Base-by-base conservation (phyloP, 2,888 invertebrate genomes). In the Adineta ricciae region DNA sequence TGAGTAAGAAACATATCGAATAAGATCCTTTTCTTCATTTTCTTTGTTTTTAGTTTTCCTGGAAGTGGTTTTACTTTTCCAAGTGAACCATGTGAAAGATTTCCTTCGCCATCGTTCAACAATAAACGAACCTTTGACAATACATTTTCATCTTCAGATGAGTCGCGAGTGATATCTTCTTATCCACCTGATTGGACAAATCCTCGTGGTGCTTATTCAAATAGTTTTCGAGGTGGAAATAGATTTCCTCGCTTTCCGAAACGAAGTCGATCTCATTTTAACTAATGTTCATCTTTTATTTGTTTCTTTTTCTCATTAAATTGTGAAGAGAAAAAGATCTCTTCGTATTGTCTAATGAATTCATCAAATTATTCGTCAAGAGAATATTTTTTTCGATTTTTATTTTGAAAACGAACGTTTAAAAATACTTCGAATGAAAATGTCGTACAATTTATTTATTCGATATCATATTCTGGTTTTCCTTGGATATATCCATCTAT, bases 381-480 rank as follows among this genome's bases (percentile, higher is more conserved):
- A n/a, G n/a, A n/a, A n/a, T n/a, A n/a, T n/a, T n/a, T n/a, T n/a
- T n/a, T n/a, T n/a, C n/a, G n/a, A n/a, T n/a, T n/a, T n/a, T n/a
- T n/a, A n/a, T n/a, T n/a, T n/a, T n/a, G n/a, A n/a, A n/a, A n/a
- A n/a, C n/a, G n/a, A n/a, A n/a, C n/a, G n/a, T n/a, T n/a, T n/a
- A n/a, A n/a, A n/a, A n/a, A n/a, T n/a, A n/a, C n/a, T n/a, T n/a
- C n/a, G n/a, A n/a, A n/a, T n/a, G n/a, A 50, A 16, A 50, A 50
- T 50, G 16, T 50, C 14, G 3, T 50, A 50, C 14, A 50, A 50
- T 16, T n/a, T 3, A 16, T 50, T 38, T 78, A 78, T 5, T 87
- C 88, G 54, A 86, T 64, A 54, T 88, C 88, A 85, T 88, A 88
- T 72, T 88, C 88, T 14, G 88, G 88, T 9, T 87, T 87, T 52